These are phyloP conservation scores for Ptychadena robeensis DNA, from an alignment of 2,797 vertebrate genomes.

Conservation along the genomic window DNA sequence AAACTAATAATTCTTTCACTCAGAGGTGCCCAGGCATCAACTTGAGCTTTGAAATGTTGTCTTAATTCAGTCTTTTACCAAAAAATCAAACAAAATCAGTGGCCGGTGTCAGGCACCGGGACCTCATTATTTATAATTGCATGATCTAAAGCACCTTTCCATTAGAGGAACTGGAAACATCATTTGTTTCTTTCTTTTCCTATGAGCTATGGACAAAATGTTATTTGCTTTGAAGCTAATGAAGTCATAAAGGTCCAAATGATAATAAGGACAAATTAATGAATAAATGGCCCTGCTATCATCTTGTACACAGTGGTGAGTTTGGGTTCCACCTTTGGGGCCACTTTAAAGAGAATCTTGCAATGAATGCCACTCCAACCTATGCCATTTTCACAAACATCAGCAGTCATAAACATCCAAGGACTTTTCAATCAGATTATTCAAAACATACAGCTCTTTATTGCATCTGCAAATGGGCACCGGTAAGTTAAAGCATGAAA, in stretches of 20 bases:
- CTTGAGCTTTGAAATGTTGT: constrained; percentile 32
- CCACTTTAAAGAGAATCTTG: too few relatives aligned
- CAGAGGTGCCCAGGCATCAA: constrained; percentile 2
- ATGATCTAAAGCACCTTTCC: constrained; percentile 17
- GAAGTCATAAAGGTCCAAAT: neutral
- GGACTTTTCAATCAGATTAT: too few relatives aligned
- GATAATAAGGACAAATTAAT: neutral
- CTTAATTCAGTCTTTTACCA: constrained; percentile 29
- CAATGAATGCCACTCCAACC: too few relatives aligned
- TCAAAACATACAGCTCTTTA: too few relatives aligned
- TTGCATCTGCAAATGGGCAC: too few relatives aligned
- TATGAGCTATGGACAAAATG: constrained; percentile 12
- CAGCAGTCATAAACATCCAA: too few relatives aligned
- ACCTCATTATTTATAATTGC: constrained; percentile 49
- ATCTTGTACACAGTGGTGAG: neutral
- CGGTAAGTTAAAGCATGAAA: too few relatives aligned
- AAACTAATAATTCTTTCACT: constrained; percentile 35
- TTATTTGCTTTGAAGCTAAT: neutral
- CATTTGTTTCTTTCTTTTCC: constrained; percentile 1
- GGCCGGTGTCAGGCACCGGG: constrained; percentile 21
- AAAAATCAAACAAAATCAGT: constrained; percentile 41
- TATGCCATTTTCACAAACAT: too few relatives aligned
- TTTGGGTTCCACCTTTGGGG: too few relatives aligned
- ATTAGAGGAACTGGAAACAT: constrained; percentile 1
- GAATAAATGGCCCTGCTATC: neutral